Evolutionary conservation across 2,113 vertebrate genomes (phyloP).

Genomic region (Hydropotes inermis): DNA sequence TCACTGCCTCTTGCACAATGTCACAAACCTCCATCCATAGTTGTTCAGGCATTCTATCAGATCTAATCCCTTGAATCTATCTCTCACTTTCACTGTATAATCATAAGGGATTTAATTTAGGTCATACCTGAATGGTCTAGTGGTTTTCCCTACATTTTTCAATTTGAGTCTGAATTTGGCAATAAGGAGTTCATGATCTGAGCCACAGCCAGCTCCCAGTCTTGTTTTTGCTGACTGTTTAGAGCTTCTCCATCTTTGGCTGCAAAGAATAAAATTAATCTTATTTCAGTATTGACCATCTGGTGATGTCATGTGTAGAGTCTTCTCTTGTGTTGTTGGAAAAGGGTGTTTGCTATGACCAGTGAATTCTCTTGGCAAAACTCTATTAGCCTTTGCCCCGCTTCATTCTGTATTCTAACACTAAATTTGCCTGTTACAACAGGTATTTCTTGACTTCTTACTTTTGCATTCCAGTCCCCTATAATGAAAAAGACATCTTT

Average conservation of each 20-base stretch:
- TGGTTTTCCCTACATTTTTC: neutral
- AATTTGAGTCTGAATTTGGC: neutral
- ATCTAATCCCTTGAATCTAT: neutral
- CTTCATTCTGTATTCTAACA: neutral
- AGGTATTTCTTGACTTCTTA: neutral
- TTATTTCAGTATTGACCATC: neutral
- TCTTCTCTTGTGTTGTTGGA: neutral
- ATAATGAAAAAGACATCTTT: neutral
- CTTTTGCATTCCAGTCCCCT: neutral
- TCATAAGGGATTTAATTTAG: neutral
- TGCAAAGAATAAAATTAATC: neutral
- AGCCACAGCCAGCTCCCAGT: neutral
- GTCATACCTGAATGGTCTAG: neutral
- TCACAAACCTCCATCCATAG: neutral
- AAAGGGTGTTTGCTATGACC: neutral
- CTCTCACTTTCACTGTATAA: neutral
- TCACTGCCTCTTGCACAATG: neutral
- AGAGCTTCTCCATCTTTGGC: neutral
- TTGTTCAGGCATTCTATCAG: neutral
- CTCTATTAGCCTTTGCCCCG: neutral
- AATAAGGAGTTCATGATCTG: neutral
- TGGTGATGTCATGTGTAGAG: neutral
- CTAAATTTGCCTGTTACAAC: neutral
- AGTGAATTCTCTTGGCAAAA: neutral
- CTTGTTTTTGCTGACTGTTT: neutral